Base-by-base conservation (phyloP, 2,888 invertebrate genomes). In the Anticlea derivata region DNA sequence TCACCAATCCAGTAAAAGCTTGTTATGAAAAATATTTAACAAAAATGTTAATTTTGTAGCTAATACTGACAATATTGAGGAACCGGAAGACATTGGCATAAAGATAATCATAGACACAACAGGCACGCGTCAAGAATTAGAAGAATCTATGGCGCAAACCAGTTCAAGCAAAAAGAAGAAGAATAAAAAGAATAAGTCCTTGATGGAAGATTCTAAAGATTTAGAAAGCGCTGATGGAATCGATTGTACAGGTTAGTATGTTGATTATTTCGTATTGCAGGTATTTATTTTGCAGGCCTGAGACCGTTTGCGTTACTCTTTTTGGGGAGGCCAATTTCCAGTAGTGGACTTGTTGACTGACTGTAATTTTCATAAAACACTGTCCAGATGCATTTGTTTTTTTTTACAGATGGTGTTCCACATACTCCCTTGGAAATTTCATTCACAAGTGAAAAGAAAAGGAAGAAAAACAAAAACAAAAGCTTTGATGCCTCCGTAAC, bases 91-190 rank as follows among this genome's bases (percentile, higher is more conserved):
- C 6, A 50, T 47, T 31, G 49, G 44, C 45, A 7, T 66, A 3
- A 46, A 54, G 7, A 73, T 76, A 54, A 69, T 75, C 48, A 56
- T 76, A 26, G 77, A 78, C 37, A 77, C 75, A 17, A 63, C 55
- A 45, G 78, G 77, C 10, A 56, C 58, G 5, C 57, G 39, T 8
- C 35, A 44, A 37, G 59, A 55, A 5, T 23, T 29, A 10, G 59
- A 65, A 11, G 46, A 30, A 17, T 50, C 55, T 7, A 11, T 31
- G 12, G 30, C 27, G 1, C 45, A 52, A 22, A 51, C 13, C 31
- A 68, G 60, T 52, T 38, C 40, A 0, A 67, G 61, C 44, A 68
- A 70, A 39, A 60, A 60, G 22, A 60, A 54, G 41, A 65, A 65
- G 30, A 62, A 66, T 46, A 50, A 61, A 13, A 60, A 60, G 24